Conservation (phyloP, 2,888 invertebrate species). For the Chymomyza fuscimana region DNA sequence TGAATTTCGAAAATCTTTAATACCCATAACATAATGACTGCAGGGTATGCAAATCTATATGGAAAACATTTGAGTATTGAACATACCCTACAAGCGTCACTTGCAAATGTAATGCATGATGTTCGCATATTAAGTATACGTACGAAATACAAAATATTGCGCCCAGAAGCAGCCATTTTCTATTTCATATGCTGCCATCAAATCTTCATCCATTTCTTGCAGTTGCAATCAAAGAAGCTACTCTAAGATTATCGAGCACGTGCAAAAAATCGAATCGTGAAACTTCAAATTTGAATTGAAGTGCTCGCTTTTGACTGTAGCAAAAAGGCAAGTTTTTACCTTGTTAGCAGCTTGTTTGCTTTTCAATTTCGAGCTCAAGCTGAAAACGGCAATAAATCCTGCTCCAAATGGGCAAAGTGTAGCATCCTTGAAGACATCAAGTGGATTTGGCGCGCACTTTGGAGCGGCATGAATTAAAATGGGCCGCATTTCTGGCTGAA, state of each 20-base stretch:
- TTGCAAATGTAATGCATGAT: not conserved
- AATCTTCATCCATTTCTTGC: constrained; percentile 11
- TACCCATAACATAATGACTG: no score
- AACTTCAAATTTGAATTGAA: constrained; percentile 71
- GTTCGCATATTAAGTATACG: constrained; percentile 39
- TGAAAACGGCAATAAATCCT: constrained; percentile 71
- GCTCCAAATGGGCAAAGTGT: constrained; percentile 47
- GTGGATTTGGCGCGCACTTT: constrained; percentile 26
- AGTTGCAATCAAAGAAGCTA: constrained; percentile 7
- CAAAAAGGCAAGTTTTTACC: constrained; percentile 51
- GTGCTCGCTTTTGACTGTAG: constrained; percentile 35
- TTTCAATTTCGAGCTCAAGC: constrained; percentile 66
- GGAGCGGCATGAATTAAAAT: constrained; percentile 53
- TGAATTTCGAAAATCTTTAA: no score
- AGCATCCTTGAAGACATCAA: constrained; percentile 31
- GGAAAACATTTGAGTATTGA: no score
- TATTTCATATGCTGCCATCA: constrained; percentile 39
- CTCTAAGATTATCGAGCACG: constrained; percentile 61
- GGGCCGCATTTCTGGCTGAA: constrained; percentile 24
- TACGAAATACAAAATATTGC: constrained; percentile 70
- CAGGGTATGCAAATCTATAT: no score
- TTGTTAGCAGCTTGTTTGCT: constrained; percentile 72
- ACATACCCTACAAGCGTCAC: no score
- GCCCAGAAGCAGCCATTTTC: constrained; percentile 45
- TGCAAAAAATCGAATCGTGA: constrained; percentile 37